Conservation (phyloP, 2,888 invertebrate species). For the Trachelus tabidus region DNA sequence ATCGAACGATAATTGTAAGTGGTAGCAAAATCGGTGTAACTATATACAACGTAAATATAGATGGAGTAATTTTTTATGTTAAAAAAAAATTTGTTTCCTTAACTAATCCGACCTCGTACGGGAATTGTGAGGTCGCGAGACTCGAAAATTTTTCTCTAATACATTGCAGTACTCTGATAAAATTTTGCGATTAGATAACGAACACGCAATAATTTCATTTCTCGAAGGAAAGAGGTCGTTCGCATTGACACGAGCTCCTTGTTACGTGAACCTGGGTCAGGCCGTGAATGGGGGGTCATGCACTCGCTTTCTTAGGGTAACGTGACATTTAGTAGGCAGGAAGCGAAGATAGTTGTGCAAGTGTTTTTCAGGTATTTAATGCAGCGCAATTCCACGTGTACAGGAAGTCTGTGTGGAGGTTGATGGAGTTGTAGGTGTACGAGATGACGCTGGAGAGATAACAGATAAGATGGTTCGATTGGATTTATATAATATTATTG, state of each 20-base stretch:
- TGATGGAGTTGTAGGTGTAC: not conserved
- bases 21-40: not conserved
- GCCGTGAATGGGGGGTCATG: not conserved
- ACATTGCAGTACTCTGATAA: not conserved
- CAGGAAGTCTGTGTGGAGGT: too few species aligned
- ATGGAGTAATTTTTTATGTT: not conserved
- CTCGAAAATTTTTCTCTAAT: not conserved
- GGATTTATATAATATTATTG: not conserved
- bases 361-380: not conserved
- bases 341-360: not conserved
- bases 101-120: not conserved
- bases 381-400: not conserved
- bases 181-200: not conserved
- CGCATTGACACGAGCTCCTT: too few species aligned
- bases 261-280: not conserved
- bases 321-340: not conserved
- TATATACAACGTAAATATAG: not conserved
- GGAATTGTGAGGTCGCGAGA: not conserved
- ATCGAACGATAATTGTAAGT: not conserved
- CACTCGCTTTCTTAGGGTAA: not conserved
- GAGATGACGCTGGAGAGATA: not conserved
- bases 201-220: not conserved
- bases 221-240: not conserved
- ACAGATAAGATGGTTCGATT: not conserved
- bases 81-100: not conserved